These are phyloP conservation scores for Volucella inflata DNA, from an alignment of 2,888 invertebrate species.

Conservation along the genomic window DNA sequence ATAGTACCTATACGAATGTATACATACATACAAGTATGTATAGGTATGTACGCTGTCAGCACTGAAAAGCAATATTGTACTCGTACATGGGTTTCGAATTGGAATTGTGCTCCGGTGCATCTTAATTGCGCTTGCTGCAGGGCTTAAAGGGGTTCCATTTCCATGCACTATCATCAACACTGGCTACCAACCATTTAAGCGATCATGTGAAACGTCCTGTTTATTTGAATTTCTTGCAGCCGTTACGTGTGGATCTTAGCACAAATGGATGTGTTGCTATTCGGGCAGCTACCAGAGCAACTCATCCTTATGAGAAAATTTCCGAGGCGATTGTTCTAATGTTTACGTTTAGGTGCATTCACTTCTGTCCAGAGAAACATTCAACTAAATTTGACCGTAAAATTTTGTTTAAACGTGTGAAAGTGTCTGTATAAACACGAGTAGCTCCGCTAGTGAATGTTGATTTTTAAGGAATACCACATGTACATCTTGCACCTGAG, in stretches of 20 bases:
- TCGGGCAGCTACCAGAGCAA: conserved; percentile 13
- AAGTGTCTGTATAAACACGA: conserved; percentile 3
- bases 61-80: conserved; percentile 64
- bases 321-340: conserved; percentile 20
- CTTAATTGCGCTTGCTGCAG: conserved; percentile 62
- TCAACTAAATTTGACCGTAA: conserved; percentile 49
- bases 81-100: conserved; percentile 49
- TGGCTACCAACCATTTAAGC: conserved; percentile 10
- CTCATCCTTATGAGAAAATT: conserved; percentile 43
- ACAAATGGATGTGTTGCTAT: conserved; percentile 19
- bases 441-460: conserved; percentile 6
- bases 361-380: conserved; percentile 20
- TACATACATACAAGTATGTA: not conserved
- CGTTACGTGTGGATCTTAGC: conserved; percentile 27
- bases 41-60: conserved; percentile 63
- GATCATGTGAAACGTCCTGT: conserved; percentile 67
- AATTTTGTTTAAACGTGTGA: conserved; percentile 39
- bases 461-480: conserved; percentile 1
- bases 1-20: too few species aligned
- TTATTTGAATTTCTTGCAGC: conserved; percentile 61
- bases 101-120: conserved; percentile 75
- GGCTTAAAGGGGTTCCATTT: conserved; percentile 42
- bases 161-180: conserved; percentile 14
- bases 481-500: not conserved
- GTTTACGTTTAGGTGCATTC: conserved; percentile 64